Evolutionary conservation across 1,140 invertebrate genomes (phyloP).

Genomic region (Megathymus violae): DNA sequence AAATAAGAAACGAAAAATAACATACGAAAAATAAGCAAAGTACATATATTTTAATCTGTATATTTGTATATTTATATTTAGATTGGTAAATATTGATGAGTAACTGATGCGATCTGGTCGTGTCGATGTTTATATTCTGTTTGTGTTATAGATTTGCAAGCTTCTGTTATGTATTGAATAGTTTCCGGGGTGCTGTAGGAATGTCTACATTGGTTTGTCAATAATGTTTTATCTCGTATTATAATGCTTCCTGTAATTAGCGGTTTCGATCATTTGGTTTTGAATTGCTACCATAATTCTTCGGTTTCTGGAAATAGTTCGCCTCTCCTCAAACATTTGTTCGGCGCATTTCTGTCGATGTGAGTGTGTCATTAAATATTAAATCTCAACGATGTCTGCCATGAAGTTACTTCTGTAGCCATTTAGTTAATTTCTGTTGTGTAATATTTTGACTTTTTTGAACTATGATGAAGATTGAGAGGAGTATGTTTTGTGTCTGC

Average conservation of each 20-base stretch:
- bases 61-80: too few species aligned
- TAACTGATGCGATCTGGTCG: too few species aligned
- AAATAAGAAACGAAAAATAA: too few species aligned
- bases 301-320: background rate
- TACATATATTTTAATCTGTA: too few species aligned
- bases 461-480: slow-evolving; percentile 1
- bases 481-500: slow-evolving; percentile 19
- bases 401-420: background rate
- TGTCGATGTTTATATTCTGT: too few species aligned
- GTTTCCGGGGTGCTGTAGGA: too few species aligned
- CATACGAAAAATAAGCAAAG: too few species aligned
- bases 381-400: background rate
- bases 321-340: background rate
- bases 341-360: background rate
- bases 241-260: background rate
- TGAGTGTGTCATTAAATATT: background rate
- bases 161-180: too few species aligned
- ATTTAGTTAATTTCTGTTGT: background rate
- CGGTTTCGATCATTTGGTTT: background rate
- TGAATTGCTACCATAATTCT: background rate
- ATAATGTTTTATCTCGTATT: too few species aligned
- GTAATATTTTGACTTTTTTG: background rate
- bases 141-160: too few species aligned
- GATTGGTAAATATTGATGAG: too few species aligned
- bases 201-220: too few species aligned